Percentiles rank a stretch among this genome's conserved stretches.
Conservation (phyloP, 2,113 vertebrate species). For the Irena cyanogastra region DNA sequence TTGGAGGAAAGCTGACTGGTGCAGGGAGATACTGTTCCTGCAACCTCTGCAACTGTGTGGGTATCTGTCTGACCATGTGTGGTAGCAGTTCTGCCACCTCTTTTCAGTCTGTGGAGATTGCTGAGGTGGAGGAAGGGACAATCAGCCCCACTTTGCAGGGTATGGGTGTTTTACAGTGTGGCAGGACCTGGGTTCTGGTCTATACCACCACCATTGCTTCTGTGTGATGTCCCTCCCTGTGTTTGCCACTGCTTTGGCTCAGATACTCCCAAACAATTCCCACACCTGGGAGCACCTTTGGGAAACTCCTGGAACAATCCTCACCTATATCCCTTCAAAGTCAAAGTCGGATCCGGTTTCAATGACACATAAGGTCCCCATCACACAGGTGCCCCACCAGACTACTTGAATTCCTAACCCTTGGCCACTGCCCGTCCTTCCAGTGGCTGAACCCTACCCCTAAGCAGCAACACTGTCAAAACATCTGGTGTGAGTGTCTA, state of each 20-base stretch:
- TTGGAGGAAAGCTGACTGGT: not conserved
- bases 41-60: not conserved
- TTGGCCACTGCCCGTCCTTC: not conserved
- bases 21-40: not conserved
- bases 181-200: not conserved
- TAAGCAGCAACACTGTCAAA: not conserved
- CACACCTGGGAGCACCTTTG: not conserved
- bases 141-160: not conserved
- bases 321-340: not conserved
- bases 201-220: not conserved
- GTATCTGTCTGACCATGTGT: not conserved
- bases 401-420: not conserved
- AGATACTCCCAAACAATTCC: not conserved
- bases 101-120: not conserved
- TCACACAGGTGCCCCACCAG: not conserved
- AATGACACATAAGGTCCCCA: not conserved
- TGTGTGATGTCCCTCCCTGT: not conserved
- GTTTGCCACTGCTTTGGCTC: not conserved
- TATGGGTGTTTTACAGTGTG: not conserved
- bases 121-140: not conserved
- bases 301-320: not conserved
- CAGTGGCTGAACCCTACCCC: not conserved
- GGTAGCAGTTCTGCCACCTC: not conserved
- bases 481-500: accelerated
- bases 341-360: not conserved